Evolutionary conservation across 2,113 vertebrate species (phyloP).

Genomic region (Cheilinus undulatus): DNA sequence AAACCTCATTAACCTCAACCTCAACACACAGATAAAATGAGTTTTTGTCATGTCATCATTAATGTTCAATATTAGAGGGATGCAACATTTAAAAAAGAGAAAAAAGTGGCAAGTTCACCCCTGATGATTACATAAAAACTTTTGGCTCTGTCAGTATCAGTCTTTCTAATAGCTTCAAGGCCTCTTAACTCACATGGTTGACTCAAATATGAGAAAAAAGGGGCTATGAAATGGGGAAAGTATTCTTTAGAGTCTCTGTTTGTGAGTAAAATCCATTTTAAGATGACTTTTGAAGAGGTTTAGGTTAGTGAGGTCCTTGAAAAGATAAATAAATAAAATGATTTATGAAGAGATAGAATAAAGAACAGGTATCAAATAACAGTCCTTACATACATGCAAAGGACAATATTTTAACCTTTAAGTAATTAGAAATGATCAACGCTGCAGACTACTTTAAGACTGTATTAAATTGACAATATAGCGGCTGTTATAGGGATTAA

Average conservation of each 20-base stretch:
- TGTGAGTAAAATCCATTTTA: neutral
- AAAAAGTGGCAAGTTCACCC: neutral
- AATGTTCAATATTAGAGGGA: too few species aligned
- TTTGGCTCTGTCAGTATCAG: neutral
- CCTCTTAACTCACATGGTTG: too few species aligned
- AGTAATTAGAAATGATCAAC: neutral
- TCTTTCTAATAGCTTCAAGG: too few species aligned
- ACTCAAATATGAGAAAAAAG: too few species aligned
- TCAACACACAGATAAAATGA: neutral
- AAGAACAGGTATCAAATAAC: neutral
- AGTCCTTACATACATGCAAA: neutral
- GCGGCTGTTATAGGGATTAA: neutral
- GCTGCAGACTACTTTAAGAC: too few species aligned
- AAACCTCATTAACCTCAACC: conserved; percentile 30
- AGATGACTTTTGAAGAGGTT: conserved; percentile 18
- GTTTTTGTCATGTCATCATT: too few species aligned
- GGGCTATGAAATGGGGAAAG: too few species aligned
- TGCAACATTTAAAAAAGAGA: too few species aligned
- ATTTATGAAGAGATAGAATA: neutral
- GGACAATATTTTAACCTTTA: conserved; percentile 22
- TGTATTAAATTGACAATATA: neutral
- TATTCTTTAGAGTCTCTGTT: neutral
- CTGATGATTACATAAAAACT: neutral
- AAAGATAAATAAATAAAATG: neutral
- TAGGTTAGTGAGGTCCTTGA: conserved; percentile 20